Conservation (phyloP, 2,797 vertebrate genomes). For the Gymnodraco acuticeps region DNA sequence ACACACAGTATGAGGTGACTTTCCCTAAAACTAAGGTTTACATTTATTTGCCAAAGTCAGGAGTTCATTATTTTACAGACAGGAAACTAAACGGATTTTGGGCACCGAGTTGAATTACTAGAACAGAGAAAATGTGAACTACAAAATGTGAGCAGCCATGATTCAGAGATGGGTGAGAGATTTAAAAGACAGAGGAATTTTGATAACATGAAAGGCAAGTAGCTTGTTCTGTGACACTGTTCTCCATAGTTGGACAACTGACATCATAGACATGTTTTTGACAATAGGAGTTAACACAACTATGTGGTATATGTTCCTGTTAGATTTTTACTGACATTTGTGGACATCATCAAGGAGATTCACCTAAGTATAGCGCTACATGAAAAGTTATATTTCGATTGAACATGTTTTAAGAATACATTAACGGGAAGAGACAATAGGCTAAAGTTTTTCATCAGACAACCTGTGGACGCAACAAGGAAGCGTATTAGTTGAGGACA, state of each 20-base stretch:
- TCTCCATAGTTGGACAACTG: constrained; percentile 19
- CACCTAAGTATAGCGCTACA: not conserved
- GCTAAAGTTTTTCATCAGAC: constrained; percentile 17
- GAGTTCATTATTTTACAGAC: constrained; percentile 9
- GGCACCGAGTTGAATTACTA: constrained; percentile 24
- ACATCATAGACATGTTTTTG: constrained; percentile 19
- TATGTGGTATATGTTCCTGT: not conserved
- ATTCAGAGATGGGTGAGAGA: constrained; percentile 47
- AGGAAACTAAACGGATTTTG: constrained; percentile 7
- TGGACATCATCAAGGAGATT: not conserved
- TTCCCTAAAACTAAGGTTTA: not conserved
- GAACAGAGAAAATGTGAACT: constrained; percentile 46
- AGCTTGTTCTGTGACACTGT: constrained; percentile 10
- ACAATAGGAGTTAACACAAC: not conserved
- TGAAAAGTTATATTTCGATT: not conserved
- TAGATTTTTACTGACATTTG: constrained; percentile 8
- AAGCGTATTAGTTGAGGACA: constrained; percentile 39
- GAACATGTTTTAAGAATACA: constrained; percentile 2
- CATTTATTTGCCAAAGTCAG: not conserved
- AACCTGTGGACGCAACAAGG: constrained; percentile 27
- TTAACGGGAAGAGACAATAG: not conserved
- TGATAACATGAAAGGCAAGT: not conserved
- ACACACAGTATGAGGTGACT: constrained; percentile 3
- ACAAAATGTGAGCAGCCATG: constrained; percentile 56
- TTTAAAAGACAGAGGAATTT: constrained; percentile 24